Evolutionary conservation across 2,113 vertebrate species (phyloP).

Genomic region (Rhodinocichla rosea): DNA sequence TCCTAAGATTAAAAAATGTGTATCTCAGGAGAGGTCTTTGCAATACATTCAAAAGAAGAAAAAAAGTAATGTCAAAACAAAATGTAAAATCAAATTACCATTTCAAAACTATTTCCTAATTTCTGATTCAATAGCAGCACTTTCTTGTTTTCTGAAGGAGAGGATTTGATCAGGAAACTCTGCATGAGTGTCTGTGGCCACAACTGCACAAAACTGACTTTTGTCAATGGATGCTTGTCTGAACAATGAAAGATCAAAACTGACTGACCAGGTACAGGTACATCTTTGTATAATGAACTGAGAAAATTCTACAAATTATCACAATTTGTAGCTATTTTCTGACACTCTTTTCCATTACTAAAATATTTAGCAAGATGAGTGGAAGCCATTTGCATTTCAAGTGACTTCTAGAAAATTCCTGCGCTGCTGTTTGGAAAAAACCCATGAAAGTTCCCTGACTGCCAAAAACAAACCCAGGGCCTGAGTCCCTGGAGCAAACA

Average conservation of each 20-base stretch:
- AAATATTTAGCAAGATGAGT: not conserved
- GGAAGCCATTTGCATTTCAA: not conserved
- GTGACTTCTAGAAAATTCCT: not conserved
- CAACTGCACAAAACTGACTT: not conserved
- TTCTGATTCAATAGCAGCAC: not conserved
- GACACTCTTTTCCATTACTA: not conserved
- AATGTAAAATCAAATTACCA: not conserved
- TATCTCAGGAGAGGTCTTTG: not conserved
- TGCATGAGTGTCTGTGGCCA: too few species aligned
- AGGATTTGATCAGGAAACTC: not conserved
- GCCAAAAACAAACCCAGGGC: not conserved
- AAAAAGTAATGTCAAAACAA: not conserved
- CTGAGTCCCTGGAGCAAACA: not conserved
- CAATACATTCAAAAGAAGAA: not conserved
- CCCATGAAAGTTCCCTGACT: not conserved
- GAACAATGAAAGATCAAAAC: not conserved
- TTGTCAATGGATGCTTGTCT: not conserved
- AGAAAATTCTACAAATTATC: not conserved
- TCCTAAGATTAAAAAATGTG: not conserved
- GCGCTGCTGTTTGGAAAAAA: fast-evolving
- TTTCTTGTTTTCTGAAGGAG: not conserved
- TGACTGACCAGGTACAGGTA: not conserved
- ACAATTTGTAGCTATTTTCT: not conserved
- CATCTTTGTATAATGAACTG: not conserved
- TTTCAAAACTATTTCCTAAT: not conserved